Percentiles rank a stretch among this genome's conserved stretches.
Evolutionary conservation across 2,797 vertebrate species (phyloP).

Genomic region (Sciurus carolinensis): DNA sequence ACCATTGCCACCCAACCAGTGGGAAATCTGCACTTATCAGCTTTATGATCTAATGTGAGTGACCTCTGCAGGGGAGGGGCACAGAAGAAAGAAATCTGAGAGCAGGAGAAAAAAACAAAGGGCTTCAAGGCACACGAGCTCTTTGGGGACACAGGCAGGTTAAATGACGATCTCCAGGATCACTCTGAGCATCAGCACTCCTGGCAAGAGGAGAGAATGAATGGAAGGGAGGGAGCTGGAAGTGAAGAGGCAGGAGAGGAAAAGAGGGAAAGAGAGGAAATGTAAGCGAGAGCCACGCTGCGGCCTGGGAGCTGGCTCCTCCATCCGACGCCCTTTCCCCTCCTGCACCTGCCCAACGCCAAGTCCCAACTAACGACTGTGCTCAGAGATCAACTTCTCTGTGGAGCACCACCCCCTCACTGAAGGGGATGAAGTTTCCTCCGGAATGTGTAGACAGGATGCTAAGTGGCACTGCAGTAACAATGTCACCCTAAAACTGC

Average conservation of each 20-base stretch:
- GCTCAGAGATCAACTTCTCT: neutral
- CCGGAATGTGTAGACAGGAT: rapidly evolving
- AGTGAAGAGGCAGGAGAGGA: neutral
- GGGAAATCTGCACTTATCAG: neutral
- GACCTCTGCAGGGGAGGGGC: neutral
- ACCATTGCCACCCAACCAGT: neutral
- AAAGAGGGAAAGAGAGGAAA: neutral
- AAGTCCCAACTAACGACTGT: neutral
- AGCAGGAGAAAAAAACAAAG: neutral
- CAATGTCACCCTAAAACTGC: neutral
- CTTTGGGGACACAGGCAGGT: neutral
- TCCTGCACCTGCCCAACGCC: neutral
- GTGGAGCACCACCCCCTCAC: neutral
- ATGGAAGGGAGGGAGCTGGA: neutral
- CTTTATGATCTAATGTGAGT: neutral
- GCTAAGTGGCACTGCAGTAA: neutral
- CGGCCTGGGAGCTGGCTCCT: too few relatives aligned
- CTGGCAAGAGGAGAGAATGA: neutral
- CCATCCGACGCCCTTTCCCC: neutral
- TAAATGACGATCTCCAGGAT: neutral
- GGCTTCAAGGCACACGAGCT: neutral
- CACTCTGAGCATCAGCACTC: neutral
- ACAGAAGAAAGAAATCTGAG: neutral
- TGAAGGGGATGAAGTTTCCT: neutral
- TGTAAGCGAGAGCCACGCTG: rapidly evolving